A percentile compares a stretch with the other conserved stretches of the same genome.
Conservation (phyloP, 1,140 invertebrate species). For the Apocrypta bakeri region DNA sequence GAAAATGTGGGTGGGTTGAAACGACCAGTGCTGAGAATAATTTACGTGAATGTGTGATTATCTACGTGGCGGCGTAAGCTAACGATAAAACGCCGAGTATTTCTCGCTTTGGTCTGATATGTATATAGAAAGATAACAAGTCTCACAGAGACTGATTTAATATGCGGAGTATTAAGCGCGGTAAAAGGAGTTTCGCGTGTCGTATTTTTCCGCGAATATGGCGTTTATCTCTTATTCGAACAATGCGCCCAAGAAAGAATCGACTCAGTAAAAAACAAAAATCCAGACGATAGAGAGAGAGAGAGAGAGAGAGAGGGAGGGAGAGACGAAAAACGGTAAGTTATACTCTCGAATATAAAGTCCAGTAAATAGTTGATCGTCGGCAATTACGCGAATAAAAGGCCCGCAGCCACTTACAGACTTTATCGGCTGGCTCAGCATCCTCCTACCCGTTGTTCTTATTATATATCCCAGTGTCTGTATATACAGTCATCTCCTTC, state of each 20-base stretch:
- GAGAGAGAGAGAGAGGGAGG: not conserved
- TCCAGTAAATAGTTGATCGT: conserved; percentile 43
- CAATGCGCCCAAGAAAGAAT: not conserved
- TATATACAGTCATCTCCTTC: conserved; percentile 24
- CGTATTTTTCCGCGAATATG: conserved; percentile 3
- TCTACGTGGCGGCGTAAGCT: not conserved
- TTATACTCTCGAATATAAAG: conserved; percentile 37
- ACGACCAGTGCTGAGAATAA: not conserved
- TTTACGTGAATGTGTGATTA: conserved; percentile 35
- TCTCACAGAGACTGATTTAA: conserved; percentile 19
- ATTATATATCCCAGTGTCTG: conserved; percentile 34
- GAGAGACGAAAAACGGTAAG: not conserved
- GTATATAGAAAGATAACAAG: not conserved
- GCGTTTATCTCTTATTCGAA: conserved; percentile 39
- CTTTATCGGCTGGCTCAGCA: conserved; percentile 29
- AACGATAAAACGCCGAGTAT: conserved; percentile 5
- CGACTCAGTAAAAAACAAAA: not conserved
- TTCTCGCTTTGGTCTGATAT: conserved; percentile 8
- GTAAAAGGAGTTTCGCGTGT: not conserved
- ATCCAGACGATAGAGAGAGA: not conserved
- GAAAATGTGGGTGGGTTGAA: not conserved
- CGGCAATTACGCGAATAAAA: conserved; percentile 48
- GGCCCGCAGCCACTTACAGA: conserved; percentile 39
- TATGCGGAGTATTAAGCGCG: conserved; percentile 21
- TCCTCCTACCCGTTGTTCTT: conserved; percentile 31